Conservation (phyloP, 2,888 invertebrate genomes). For the Conomelus anceps region DNA sequence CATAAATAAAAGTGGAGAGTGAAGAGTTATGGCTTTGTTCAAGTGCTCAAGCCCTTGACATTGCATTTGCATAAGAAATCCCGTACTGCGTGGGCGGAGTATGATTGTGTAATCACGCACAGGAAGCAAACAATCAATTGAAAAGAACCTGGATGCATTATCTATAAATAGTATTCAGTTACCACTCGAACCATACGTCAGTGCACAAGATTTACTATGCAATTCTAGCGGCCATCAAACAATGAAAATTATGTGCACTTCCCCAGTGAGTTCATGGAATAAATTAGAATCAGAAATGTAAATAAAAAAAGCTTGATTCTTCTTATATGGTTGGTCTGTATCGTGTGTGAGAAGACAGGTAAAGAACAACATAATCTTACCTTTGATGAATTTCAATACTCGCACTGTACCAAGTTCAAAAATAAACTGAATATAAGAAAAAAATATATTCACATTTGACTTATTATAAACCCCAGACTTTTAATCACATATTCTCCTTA, state of each 20-base stretch:
- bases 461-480: too few species aligned
- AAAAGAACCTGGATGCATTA: neutral
- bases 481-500: too few species aligned
- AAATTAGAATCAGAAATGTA: neutral
- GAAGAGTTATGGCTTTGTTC: neutral
- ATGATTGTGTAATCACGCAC: neutral
- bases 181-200: neutral
- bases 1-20: neutral
- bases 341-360: neutral
- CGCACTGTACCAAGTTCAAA: too few species aligned
- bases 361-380: neutral
- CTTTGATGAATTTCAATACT: neutral
- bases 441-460: too few species aligned
- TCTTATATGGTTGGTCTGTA: neutral
- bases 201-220: neutral
- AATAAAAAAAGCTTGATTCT: neutral
- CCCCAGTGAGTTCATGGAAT: neutral
- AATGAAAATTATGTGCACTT: neutral
- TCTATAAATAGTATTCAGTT: neutral
- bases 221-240: neutral
- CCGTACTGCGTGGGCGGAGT: neutral
- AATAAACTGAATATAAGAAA: too few species aligned
- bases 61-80: neutral
- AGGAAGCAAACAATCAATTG: neutral
- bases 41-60: neutral